Percentiles rank a stretch among this genome's conserved stretches.
These are phyloP conservation scores for Grammomys surdaster DNA, from an alignment of 2,113 vertebrate genomes.

Conservation along the genomic window DNA sequence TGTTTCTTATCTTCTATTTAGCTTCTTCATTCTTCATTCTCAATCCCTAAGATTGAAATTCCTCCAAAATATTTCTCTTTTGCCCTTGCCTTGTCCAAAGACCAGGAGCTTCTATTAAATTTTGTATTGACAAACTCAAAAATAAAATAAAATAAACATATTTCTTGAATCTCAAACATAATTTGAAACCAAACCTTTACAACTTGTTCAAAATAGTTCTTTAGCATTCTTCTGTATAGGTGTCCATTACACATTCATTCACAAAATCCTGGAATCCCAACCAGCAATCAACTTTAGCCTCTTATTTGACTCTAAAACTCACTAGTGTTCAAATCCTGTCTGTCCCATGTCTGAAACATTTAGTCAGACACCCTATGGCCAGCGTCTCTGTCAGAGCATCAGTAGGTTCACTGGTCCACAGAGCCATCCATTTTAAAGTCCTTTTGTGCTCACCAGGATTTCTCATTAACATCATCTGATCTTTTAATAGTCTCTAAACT, in stretches of 20 bases:
- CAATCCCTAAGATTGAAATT: neutral
- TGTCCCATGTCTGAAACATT: neutral
- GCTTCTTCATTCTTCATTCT: neutral
- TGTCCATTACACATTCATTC: neutral
- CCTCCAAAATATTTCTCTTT: neutral
- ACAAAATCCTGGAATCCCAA: neutral
- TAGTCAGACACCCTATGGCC: too few relatives aligned
- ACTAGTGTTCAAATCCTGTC: neutral
- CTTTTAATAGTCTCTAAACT: neutral
- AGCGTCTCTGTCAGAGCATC: neutral
- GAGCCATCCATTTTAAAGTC: neutral
- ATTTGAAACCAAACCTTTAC: conserved; percentile 17
- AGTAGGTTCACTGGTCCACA: neutral
- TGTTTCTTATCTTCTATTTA: neutral
- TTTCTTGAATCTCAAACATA: neutral
- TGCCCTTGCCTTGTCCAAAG: neutral
- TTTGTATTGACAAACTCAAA: neutral
- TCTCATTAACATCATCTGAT: neutral
- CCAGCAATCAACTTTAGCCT: neutral
- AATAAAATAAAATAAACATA: neutral
- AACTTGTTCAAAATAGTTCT: neutral
- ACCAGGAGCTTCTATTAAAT: neutral
- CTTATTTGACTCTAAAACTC: neutral
- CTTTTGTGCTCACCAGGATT: neutral
- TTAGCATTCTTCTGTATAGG: neutral